Evolutionary conservation across 2,888 invertebrate species (phyloP).

Genomic region (Drosophila maculinotata): DNA sequence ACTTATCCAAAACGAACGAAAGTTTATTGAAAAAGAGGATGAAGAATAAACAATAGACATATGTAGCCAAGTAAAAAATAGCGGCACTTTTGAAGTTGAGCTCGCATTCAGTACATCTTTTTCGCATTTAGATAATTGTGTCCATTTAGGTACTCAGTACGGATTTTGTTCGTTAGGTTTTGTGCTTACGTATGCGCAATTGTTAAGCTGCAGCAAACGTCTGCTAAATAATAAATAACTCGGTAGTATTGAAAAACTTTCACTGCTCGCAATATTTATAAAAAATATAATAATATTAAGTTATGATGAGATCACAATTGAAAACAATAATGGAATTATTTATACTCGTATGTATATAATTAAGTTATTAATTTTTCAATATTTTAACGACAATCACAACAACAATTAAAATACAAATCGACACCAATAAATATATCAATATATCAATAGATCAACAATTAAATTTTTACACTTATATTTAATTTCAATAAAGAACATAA

Average conservation of each 20-base stretch:
- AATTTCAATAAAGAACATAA: constrained; percentile 11
- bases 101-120: constrained; percentile 6
- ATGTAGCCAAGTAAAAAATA: constrained; percentile 28
- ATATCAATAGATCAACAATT: constrained; percentile 11
- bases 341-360: constrained; percentile 31
- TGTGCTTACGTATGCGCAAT: constrained; percentile 78
- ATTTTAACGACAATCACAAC: constrained; percentile 65
- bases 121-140: constrained; percentile 4
- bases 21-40: constrained; percentile 24
- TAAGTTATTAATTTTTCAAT: constrained; percentile 21
- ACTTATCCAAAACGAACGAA: constrained; percentile 35
- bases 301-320: constrained; percentile 10
- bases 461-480: constrained; percentile 32
- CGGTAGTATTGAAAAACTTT: background rate
- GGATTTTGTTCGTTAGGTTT: constrained; percentile 39
- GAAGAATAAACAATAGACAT: constrained; percentile 18
- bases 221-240: constrained; percentile 17
- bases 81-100: constrained; percentile 2
- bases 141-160: constrained; percentile 8
- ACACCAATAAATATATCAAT: constrained; percentile 48
- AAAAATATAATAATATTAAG: background rate
- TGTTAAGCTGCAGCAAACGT: constrained; percentile 38
- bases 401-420: constrained; percentile 56
- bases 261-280: constrained; percentile 14
- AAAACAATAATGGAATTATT: constrained; percentile 20